A percentile compares a stretch with the other conserved stretches of the same genome.
Evolutionary conservation across 2,888 invertebrate species (phyloP).

Genomic region (Baccha elongata): DNA sequence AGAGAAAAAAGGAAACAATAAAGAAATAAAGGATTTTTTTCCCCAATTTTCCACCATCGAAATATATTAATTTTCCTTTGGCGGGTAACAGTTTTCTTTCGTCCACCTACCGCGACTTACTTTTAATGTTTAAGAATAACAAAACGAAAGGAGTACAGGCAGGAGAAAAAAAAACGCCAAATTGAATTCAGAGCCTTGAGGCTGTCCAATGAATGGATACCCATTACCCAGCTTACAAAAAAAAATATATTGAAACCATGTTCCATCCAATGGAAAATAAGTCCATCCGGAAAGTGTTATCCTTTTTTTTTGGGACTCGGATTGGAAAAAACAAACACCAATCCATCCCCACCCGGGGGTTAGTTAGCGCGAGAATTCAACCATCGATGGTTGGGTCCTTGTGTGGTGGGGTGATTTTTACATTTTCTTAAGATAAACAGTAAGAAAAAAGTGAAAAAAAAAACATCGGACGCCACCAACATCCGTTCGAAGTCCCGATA

Average conservation of each 20-base stretch:
- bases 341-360: slow-evolving; percentile 19
- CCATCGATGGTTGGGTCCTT: slow-evolving; percentile 44
- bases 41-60: slow-evolving; percentile 71
- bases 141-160: slow-evolving; percentile 41
- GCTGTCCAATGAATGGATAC: slow-evolving; percentile 18
- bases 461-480: slow-evolving; percentile 57
- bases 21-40: slow-evolving; percentile 56
- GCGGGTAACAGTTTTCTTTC: slow-evolving; percentile 58
- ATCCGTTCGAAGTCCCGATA: slow-evolving; percentile 51
- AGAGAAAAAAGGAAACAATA: slow-evolving; percentile 23
- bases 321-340: slow-evolving; percentile 59
- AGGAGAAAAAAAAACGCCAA: slow-evolving; percentile 30
- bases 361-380: slow-evolving; percentile 37
- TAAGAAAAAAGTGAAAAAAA: slow-evolving; percentile 48
- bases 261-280: slow-evolving; percentile 69
- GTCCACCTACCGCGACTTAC: slow-evolving; percentile 47
- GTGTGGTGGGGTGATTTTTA: slow-evolving; percentile 57
- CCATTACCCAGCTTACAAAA: background rate
- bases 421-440: slow-evolving; percentile 70
- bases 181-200: slow-evolving; percentile 39
- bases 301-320: slow-evolving; percentile 45
- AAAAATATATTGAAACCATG: slow-evolving; percentile 56
- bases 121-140: slow-evolving; percentile 67
- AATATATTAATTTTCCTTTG: slow-evolving; percentile 70
- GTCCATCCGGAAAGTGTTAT: slow-evolving; percentile 69